Base-by-base conservation (phyloP, 2,113 vertebrate species). In the Amazona guildingii region DNA sequence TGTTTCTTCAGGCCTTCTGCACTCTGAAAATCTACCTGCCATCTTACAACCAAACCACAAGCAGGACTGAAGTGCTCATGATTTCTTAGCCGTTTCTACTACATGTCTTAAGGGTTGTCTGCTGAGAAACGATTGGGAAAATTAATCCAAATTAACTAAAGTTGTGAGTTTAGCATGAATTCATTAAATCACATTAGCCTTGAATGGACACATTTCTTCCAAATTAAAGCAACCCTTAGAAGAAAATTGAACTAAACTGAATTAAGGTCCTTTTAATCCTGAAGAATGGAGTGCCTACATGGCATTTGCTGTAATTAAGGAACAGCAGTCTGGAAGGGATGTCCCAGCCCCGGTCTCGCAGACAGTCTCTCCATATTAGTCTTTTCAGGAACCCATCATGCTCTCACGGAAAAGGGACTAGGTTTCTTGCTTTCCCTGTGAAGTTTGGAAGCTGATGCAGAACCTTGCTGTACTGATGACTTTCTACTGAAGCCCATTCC, bases 141-240 rank as follows among this genome's bases (percentile, higher is more conserved):
- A 96, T 95, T 95, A 96, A 95, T 92, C 86, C 81, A 95, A 96
- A 96, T 95, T 95, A 96, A 95, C 89, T 96, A 72, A 92, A 95
- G 27, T 89, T 95, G 77, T 87, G 81, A 91, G 86, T 92, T 97
- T 89, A 97, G 83, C 91, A 95, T 97, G 89, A 89, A 96, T 92
- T 95, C 93, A 95, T 97, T 95, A 97, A 95, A 97, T 95, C 89
- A 91, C 77, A 94, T 95, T 95, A 97, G 91, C 66, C 95, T 82
- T 85, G 84, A 97, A 97, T 94, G 94, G 95, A 97, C 96, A 95
- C 57, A 87, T 84, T 84, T 82, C 83, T 91, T 89, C 77, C 89
- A 95, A 96, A 97, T 97, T 94, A 97, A 94, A 95, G 69, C 52
- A 94, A 76, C 29, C 35, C 86, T 84, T 64, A 64, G 81, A 94